Evolutionary conservation across 2,113 vertebrate genomes (phyloP).

Genomic region (Psammodynastes pulverulentus): DNA sequence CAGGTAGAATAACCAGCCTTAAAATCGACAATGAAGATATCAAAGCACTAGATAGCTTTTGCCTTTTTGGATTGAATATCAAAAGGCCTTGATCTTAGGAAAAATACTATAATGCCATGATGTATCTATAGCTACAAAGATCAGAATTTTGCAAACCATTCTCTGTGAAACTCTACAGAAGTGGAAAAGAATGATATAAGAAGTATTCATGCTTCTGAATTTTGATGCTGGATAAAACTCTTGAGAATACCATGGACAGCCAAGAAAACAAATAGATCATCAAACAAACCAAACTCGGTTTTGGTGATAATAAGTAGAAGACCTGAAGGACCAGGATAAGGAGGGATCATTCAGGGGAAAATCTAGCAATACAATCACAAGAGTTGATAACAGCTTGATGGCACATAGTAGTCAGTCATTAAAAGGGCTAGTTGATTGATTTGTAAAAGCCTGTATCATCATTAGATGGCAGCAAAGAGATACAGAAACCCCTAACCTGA

Average conservation of each 20-base stretch:
- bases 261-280: not conserved
- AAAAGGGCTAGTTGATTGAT: not conserved
- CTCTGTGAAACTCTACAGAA: not conserved
- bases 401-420: not conserved
- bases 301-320: not conserved
- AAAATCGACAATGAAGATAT: not conserved
- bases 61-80: not conserved
- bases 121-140: not conserved
- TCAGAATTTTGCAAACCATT: not conserved
- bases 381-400: not conserved
- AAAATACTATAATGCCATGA: not conserved
- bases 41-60: not conserved
- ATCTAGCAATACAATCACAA: not conserved
- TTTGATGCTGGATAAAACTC: not conserved
- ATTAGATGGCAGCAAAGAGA: not conserved
- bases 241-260: not conserved
- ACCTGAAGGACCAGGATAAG: not conserved
- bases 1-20: not conserved
- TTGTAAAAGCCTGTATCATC: not conserved
- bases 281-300: not conserved
- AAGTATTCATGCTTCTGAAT: not conserved
- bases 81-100: not conserved
- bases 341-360: not conserved
- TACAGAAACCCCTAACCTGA: not conserved
- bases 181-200: not conserved